These are phyloP conservation scores for Thryonomys swinderianus DNA, from an alignment of 2,113 vertebrate species.

Conservation along the genomic window DNA sequence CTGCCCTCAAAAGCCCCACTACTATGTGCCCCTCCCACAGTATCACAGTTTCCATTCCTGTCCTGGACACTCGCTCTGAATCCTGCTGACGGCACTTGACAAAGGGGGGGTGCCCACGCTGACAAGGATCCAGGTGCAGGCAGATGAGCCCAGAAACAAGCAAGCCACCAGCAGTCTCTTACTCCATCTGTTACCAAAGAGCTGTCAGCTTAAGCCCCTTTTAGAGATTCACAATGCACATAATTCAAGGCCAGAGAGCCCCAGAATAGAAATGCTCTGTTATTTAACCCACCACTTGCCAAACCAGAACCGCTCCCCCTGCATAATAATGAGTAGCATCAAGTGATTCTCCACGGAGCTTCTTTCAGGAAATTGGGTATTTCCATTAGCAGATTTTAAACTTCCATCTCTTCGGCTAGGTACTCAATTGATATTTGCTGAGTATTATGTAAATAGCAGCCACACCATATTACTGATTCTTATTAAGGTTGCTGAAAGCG, in stretches of 20 bases:
- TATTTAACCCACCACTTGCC: not conserved
- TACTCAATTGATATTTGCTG: not conserved
- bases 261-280: not conserved
- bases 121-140: not conserved
- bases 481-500: not conserved
- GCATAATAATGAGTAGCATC: not conserved
- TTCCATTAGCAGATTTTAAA: not conserved
- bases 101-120: not conserved
- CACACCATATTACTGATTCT: not conserved
- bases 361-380: not conserved
- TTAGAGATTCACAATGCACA: not conserved
- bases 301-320: not conserved
- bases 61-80: not conserved
- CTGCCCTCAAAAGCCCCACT: not conserved
- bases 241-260: not conserved
- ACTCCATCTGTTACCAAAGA: not conserved
- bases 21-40: not conserved
- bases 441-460: not conserved
- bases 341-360: not conserved
- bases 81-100: not conserved
- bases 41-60: not conserved
- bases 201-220: not conserved
- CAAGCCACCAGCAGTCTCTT: not conserved
- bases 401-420: not conserved
- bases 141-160: not conserved